A percentile compares a stretch with the other conserved stretches of the same genome.
Conservation (phyloP, 2,888 invertebrate species). For the Amphipyra tragopoginis region DNA sequence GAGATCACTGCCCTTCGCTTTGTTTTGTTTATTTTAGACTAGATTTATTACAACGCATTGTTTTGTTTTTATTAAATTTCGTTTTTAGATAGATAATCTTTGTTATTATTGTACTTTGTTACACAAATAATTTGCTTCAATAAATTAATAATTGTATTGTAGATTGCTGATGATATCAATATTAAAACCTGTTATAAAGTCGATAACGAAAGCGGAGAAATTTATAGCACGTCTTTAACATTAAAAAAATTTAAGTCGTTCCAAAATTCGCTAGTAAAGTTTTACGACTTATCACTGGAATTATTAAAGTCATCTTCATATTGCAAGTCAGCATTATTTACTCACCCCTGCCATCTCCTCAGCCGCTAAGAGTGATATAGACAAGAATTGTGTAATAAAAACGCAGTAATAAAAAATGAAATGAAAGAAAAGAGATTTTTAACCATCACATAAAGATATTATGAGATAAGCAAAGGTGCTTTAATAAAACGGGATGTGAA, state of each 20-base stretch:
- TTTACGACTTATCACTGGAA: constrained; percentile 48
- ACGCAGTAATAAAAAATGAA: constrained; percentile 65
- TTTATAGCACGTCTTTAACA: constrained; percentile 10
- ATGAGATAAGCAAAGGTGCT: constrained; percentile 71
- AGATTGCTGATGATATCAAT: too few relatives aligned
- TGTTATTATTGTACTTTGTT: neutral
- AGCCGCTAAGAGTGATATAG: constrained; percentile 60
- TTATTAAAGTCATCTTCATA: constrained; percentile 57
- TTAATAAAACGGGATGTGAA: constrained; percentile 72
- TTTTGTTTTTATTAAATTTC: constrained; percentile 13
- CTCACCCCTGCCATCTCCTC: constrained; percentile 55
- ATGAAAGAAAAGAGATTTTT: constrained; percentile 74
- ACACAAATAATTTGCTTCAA: too few relatives aligned
- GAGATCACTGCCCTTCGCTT: constrained; percentile 36
- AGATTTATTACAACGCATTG: constrained; percentile 9
- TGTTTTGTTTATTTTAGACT: constrained; percentile 24
- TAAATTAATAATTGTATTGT: too few relatives aligned
- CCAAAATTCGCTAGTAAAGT: constrained; percentile 35
- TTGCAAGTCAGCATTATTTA: constrained; percentile 60
- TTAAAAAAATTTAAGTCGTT: constrained; percentile 19
- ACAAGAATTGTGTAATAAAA: constrained; percentile 69
- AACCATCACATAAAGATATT: constrained; percentile 72
- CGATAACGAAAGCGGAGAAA: neutral
- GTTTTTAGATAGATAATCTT: neutral
- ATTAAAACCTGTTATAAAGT: too few relatives aligned